phyloP scores from a whole-genome alignment of 1,140 invertebrate species.

The Diabrotica virgifera region DNA sequence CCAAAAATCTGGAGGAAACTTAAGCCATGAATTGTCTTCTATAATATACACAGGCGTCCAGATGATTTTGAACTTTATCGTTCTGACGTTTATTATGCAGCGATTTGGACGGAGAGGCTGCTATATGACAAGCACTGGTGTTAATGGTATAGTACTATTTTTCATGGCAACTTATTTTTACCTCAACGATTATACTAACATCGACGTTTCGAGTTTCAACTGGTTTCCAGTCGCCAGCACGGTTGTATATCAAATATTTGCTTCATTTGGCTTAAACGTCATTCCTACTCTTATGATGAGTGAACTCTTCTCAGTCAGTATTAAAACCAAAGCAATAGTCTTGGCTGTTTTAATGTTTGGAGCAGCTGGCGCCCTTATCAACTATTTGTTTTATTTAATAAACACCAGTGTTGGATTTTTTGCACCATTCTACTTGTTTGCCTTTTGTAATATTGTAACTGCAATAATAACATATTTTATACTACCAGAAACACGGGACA shows the following conservation, averaged over 20 bases:
- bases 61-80: neutral
- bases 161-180: conserved; percentile 52
- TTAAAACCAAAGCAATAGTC: conserved; percentile 30
- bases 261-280: conserved; percentile 35
- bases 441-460: conserved; percentile 65
- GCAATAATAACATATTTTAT: conserved; percentile 73
- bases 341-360: conserved; percentile 31
- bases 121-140: conserved; percentile 26
- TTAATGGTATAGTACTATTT: conserved; percentile 28
- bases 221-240: conserved; percentile 38
- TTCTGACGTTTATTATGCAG: neutral
- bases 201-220: conserved; percentile 36
- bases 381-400: conserved; percentile 45
- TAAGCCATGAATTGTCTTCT: neutral
- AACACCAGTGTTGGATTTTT: conserved; percentile 59
- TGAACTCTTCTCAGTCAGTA: conserved; percentile 40
- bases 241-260: conserved; percentile 32
- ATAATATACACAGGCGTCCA: neutral
- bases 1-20: conserved; percentile 24
- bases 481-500: conserved; percentile 88
- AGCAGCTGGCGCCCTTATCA: conserved; percentile 41
- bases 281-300: conserved; percentile 39
- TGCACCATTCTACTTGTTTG: conserved; percentile 79
- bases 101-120: conserved; percentile 20
- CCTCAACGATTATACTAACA: conserved; percentile 23